These are phyloP conservation scores for Uria aalge DNA, from an alignment of 2,113 vertebrate species.

Conservation along the genomic window DNA sequence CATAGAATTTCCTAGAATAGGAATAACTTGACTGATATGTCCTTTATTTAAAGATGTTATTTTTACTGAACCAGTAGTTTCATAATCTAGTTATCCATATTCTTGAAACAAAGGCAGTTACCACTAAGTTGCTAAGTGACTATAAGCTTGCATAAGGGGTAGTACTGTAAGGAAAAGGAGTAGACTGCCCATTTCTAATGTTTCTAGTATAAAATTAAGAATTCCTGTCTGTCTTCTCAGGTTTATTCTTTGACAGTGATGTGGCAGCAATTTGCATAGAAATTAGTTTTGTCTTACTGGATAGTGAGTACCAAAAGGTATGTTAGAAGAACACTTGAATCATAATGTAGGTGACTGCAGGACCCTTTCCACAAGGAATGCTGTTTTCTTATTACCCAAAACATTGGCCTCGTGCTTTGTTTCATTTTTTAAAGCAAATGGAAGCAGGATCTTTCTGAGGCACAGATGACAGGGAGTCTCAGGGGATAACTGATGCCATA, in stretches of 20 bases:
- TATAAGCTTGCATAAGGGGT: not conserved
- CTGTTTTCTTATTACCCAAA: not conserved
- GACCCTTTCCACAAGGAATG: not conserved
- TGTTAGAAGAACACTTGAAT: not conserved
- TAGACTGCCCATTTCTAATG: not conserved
- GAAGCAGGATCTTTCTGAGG: not conserved
- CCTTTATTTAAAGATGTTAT: slow-evolving; percentile 30
- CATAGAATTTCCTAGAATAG: slow-evolving; percentile 34
- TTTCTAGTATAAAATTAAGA: not conserved
- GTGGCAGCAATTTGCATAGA: not conserved
- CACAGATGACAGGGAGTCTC: not conserved
- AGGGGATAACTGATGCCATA: rapidly evolving
- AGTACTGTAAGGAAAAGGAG: not conserved
- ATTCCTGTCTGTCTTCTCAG: not conserved
- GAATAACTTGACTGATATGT: slow-evolving; percentile 22
- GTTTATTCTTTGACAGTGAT: not conserved
- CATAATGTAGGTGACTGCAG: not conserved
- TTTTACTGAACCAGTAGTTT: slow-evolving; percentile 30
- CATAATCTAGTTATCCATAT: not conserved
- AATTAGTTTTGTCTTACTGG: not conserved
- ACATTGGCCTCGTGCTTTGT: not conserved
- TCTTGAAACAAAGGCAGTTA: slow-evolving; percentile 20
- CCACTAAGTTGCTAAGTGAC: not conserved
- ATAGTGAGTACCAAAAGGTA: not conserved
- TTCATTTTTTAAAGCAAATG: not conserved